phyloP scores from a whole-genome alignment of 2,797 vertebrate species.

The Bryconaethiops microstoma region DNA sequence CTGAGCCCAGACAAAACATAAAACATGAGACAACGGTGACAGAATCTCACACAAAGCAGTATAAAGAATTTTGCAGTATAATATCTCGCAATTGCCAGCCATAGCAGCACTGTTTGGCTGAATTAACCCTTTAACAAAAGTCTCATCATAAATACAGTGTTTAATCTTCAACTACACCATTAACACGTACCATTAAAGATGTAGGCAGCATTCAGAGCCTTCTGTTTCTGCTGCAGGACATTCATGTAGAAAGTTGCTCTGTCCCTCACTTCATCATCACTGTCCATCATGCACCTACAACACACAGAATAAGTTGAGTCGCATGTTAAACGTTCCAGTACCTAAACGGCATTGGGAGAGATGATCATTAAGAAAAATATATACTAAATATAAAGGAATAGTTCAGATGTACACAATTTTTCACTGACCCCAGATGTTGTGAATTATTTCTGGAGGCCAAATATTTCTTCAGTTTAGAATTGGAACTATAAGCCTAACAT shows the following conservation, averaged over 20 bases:
- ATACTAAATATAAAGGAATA: too few relatives aligned
- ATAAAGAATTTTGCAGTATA: too few relatives aligned
- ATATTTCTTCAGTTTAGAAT: too few relatives aligned
- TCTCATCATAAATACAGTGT: neutral
- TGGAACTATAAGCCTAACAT: too few relatives aligned
- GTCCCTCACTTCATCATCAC: slow-evolving; percentile 94
- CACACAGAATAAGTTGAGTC: neutral
- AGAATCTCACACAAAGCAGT: neutral
- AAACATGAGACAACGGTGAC: neutral
- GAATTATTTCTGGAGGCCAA: too few relatives aligned
- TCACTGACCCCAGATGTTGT: too few relatives aligned
- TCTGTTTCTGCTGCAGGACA: slow-evolving; percentile 94
- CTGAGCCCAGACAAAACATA: slow-evolving; percentile 65
- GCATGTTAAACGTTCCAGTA: neutral
- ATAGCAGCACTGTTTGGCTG: too few relatives aligned
- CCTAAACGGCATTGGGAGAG: too few relatives aligned
- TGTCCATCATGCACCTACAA: slow-evolving; percentile 97
- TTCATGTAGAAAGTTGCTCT: slow-evolving; percentile 97
- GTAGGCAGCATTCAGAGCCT: slow-evolving; percentile 92
- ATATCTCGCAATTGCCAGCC: too few relatives aligned
- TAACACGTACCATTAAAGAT: slow-evolving; percentile 88
- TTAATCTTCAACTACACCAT: neutral
- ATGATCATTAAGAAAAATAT: too few relatives aligned
- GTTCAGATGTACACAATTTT: too few relatives aligned
- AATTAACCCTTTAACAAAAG: neutral